Conservation (phyloP, 92 coral and sea anemone species). For the Phenganax stokvisi region DNA sequence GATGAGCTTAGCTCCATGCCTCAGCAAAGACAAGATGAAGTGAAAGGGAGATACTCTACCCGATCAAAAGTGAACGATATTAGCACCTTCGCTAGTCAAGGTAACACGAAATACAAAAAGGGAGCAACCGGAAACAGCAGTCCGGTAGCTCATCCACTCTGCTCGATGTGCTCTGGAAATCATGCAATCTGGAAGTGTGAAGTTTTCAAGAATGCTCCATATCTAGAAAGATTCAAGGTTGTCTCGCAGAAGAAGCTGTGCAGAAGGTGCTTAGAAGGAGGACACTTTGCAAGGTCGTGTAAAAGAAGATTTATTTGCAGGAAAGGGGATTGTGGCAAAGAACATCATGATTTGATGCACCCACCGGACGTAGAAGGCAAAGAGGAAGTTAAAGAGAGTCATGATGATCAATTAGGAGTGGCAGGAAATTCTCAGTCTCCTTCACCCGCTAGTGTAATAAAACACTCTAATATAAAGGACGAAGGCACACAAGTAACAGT, state of each 20-base stretch:
- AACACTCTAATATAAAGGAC: neutral
- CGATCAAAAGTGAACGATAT: neutral
- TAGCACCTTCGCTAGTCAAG: neutral
- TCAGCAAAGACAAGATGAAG: neutral
- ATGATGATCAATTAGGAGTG: slow-evolving; percentile 22
- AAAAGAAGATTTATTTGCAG: slow-evolving; percentile 53
- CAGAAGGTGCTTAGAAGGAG: slow-evolving; percentile 54
- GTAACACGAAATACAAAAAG: slow-evolving; percentile 2
- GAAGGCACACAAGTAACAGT: slow-evolving; percentile 36
- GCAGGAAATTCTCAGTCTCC: slow-evolving; percentile 5
- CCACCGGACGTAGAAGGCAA: slow-evolving; percentile 7
- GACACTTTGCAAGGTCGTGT: slow-evolving; percentile 51
- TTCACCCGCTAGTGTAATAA: neutral
- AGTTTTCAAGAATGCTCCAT: slow-evolving; percentile 41
- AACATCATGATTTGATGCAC: slow-evolving; percentile 54
- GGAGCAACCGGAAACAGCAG: neutral
- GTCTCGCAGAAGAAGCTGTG: slow-evolving; percentile 55
- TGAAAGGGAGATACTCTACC: neutral
- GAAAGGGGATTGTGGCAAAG: slow-evolving; percentile 50
- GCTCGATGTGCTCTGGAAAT: slow-evolving; percentile 9
- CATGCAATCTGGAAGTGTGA: slow-evolving; percentile 27
- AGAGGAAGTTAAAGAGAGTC: neutral
- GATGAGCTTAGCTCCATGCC: slow-evolving; percentile 28
- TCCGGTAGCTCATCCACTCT: neutral
- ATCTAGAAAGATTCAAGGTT: slow-evolving; percentile 46